These are phyloP conservation scores for Danaus melanippus DNA, from an alignment of 1,140 invertebrate genomes.

Conservation along the genomic window DNA sequence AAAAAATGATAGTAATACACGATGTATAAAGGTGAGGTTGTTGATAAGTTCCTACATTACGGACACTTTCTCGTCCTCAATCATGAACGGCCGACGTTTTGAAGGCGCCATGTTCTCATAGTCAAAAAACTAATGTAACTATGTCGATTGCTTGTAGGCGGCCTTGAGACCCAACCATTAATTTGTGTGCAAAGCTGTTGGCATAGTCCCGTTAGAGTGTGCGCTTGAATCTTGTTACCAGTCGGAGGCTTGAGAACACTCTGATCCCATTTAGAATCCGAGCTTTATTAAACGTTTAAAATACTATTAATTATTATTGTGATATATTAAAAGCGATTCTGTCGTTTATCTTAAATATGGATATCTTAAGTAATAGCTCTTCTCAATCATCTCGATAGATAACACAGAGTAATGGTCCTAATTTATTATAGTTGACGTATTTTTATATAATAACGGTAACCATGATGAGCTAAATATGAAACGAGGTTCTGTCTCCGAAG, in stretches of 20 bases:
- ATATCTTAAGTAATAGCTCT: no score
- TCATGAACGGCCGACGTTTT: constrained; percentile 36
- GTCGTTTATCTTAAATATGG: no score
- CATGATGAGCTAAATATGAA: no score
- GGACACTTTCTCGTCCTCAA: constrained; percentile 60
- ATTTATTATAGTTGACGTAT: no score
- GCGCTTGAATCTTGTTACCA: constrained; percentile 50
- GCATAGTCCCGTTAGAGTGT: constrained; percentile 53
- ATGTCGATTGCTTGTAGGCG: constrained; percentile 65
- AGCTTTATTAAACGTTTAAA: no score
- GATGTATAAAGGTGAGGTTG: neutral
- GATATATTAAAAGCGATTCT: no score
- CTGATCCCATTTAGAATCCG: neutral
- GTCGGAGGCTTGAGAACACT: constrained; percentile 11
- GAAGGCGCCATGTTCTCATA: constrained; percentile 57
- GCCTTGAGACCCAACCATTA: constrained; percentile 66
- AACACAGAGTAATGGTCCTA: no score
- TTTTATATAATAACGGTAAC: no score
- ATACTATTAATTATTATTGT: no score
- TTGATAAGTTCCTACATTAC: constrained; percentile 27
- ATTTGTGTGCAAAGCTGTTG: constrained; percentile 63
- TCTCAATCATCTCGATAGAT: no score
- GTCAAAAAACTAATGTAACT: constrained; percentile 64
- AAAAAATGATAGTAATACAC: neutral
- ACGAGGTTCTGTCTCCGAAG: no score